Conservation (phyloP, 2,888 invertebrate genomes). For the Agrotis segetum region DNA sequence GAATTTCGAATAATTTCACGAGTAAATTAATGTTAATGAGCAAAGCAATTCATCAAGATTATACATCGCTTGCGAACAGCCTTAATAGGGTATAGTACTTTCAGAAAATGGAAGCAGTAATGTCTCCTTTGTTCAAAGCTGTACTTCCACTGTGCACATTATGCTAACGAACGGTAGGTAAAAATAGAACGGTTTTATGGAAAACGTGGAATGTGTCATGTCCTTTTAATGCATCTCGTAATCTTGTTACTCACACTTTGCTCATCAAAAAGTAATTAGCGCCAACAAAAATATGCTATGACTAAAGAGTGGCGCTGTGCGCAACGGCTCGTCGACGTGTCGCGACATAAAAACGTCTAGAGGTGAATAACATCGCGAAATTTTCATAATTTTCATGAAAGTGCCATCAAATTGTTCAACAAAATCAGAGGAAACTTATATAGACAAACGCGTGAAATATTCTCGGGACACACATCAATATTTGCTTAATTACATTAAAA, state of each 20-base stretch:
- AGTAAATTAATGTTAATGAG: constrained; percentile 56
- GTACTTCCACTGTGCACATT: constrained; percentile 35
- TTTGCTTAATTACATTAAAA: constrained; percentile 54
- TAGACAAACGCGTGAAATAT: constrained; percentile 15
- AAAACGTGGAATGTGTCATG: constrained; percentile 64
- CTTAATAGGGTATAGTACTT: constrained; percentile 49
- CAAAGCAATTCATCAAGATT: constrained; percentile 58
- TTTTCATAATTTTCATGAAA: constrained; percentile 19
- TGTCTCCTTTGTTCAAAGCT: constrained; percentile 51
- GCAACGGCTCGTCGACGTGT: constrained; percentile 47
- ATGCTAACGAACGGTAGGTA: constrained; percentile 57
- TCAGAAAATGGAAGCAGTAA: constrained; percentile 49
- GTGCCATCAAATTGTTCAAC: not conserved
- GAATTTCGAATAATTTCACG: constrained; percentile 48
- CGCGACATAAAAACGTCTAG: constrained; percentile 38
- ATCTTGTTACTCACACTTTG: constrained; percentile 78
- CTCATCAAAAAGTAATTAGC: constrained; percentile 87
- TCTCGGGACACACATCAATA: constrained; percentile 34
- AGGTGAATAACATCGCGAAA: constrained; percentile 43
- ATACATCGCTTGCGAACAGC: constrained; percentile 51
- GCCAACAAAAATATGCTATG: constrained; percentile 76
- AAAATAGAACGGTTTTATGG: constrained; percentile 61
- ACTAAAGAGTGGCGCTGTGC: constrained; percentile 68
- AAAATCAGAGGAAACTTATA: not conserved
- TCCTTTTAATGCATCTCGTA: constrained; percentile 76